Evolutionary conservation across 2,113 vertebrate genomes (phyloP).

Genomic region (Hipposideros armiger): DNA sequence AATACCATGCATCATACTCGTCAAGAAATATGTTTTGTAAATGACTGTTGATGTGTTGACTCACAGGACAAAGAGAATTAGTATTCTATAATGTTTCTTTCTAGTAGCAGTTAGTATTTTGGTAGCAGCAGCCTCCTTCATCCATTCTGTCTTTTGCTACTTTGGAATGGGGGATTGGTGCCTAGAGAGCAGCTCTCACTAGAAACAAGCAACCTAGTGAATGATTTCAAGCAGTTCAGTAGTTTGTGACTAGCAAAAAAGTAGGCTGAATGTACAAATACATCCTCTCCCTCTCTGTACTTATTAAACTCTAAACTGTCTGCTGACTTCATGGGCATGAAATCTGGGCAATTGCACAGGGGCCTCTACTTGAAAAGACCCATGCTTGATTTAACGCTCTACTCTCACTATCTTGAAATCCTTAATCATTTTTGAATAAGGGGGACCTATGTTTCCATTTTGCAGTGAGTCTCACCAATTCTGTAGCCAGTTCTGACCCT

Average conservation of each 20-base stretch:
- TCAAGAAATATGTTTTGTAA: conserved; percentile 48
- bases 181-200: not conserved
- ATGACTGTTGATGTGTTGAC: not conserved
- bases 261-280: not conserved
- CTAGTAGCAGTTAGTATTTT: conserved; percentile 9
- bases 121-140: not conserved
- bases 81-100: not conserved
- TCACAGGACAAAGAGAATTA: not conserved
- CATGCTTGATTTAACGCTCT: not conserved
- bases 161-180: not conserved
- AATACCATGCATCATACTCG: not conserved
- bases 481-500: not conserved
- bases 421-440: conserved; percentile 1
- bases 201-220: not conserved
- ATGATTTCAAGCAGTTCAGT: not conserved
- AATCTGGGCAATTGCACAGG: not conserved
- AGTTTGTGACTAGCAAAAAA: not conserved
- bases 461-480: not conserved
- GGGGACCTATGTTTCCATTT: not conserved
- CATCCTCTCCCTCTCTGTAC: not conserved
- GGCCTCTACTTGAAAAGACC: not conserved
- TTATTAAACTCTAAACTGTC: not conserved
- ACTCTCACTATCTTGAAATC: not conserved
- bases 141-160: not conserved
- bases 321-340: not conserved